Percentiles rank a stretch among this genome's conserved stretches.
These are phyloP conservation scores for Perithous albicinctus DNA, from an alignment of 2,888 invertebrate species.

Conservation along the genomic window DNA sequence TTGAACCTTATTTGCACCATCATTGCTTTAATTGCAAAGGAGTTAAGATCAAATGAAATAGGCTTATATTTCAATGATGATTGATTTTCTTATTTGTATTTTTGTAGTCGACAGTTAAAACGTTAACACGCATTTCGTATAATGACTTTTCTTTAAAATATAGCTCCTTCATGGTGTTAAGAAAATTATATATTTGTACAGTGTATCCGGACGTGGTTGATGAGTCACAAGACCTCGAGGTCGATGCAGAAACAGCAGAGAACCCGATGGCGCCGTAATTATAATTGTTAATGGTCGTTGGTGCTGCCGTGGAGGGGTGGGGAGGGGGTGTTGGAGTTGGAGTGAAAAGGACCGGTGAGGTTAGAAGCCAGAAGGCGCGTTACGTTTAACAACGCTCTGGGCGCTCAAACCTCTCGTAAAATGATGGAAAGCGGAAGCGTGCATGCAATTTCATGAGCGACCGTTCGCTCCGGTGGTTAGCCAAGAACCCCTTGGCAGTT, in stretches of 20 bases:
- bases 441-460: slow-evolving; percentile 22
- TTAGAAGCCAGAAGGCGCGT: slow-evolving; percentile 17
- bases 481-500: background rate
- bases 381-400: slow-evolving; percentile 35
- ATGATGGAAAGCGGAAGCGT: slow-evolving; percentile 24
- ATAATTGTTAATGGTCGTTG: slow-evolving; percentile 47
- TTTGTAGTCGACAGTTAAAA: too few relatives aligned
- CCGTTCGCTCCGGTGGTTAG: slow-evolving; percentile 9
- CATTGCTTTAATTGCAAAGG: background rate
- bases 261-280: slow-evolving; percentile 44
- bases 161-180: too few relatives aligned
- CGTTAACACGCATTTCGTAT: too few relatives aligned
- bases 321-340: too few relatives aligned
- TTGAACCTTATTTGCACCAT: background rate
- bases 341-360: slow-evolving; percentile 14
- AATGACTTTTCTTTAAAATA: too few relatives aligned
- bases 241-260: background rate
- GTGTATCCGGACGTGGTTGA: background rate
- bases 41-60: background rate
- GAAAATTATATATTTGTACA: background rate
- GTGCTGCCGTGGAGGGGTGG: too few relatives aligned
- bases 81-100: background rate
- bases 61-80: background rate
- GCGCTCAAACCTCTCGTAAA: slow-evolving; percentile 43
- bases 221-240: background rate